Evolutionary conservation across 2,113 vertebrate genomes (phyloP), one percentile per base, ranked within the genome.

Genomic region (Ibidorhyncha struthersii): DNA sequence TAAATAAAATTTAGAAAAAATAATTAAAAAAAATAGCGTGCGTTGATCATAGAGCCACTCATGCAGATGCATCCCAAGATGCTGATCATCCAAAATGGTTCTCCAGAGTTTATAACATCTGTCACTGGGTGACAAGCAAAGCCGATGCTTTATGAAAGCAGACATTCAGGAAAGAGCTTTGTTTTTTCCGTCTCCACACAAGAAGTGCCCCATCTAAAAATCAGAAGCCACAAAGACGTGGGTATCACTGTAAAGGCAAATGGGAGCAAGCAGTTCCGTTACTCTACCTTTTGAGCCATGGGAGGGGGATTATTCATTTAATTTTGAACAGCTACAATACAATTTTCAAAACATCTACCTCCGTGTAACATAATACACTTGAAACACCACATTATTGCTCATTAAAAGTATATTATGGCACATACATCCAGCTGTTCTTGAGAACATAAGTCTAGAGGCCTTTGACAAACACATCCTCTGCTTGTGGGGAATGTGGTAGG

Each of bases 21-120:
- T 4, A 29, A 6, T 25, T 38, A 40, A 9, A 0, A 25, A 62
- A 59, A 56, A 26, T n/a, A 30, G 10, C 1, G 2, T n/a, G 8
- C 21, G 10, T 14, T 32, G 38, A n/a, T 66, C 62, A 53, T 32
- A 50, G 25, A 77, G 34, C 18, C 23, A 58, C 16, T 82, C 56
- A 10, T 8, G 9, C 7, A 30, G 55, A 47, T 58, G 29, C 36
- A 78, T 89, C 69, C 55, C 22, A 47, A 26, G 14, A 62, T 41
- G 55, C 1, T 11, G 29, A 67, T 63, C 20, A 74, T 29, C 32
- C 12, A 22, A 38, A 86, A 88, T 58, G 5, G 73, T 77, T 95
- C 27, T 80, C 32, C 14, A 23, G 34, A 66, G 38, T 66, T 93
- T 91, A 86, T 86, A 92, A 77, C 49, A 53, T 30, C 71, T 80